Evolutionary conservation across 2,113 vertebrate species (phyloP).

Genomic region (Axis porcinus): DNA sequence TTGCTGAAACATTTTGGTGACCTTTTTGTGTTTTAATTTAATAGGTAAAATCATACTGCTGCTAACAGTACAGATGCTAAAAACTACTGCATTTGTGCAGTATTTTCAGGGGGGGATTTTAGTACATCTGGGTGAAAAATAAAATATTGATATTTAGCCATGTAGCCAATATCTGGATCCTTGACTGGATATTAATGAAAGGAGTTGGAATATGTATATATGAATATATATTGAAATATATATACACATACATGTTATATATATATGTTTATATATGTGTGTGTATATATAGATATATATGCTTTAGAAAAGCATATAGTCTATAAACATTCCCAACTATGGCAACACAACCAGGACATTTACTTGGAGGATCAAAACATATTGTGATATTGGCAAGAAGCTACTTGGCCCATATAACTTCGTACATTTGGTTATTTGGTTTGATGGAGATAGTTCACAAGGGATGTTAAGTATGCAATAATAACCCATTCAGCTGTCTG

Average conservation of each 20-base stretch:
- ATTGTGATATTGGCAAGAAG: neutral
- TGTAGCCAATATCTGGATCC: neutral
- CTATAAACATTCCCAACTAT: neutral
- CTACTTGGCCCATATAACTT: neutral
- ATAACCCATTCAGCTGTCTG: neutral
- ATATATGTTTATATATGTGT: neutral
- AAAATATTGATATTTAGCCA: neutral
- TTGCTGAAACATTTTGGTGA: constrained; percentile 33
- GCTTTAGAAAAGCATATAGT: neutral
- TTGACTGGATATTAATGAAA: constrained; percentile 31
- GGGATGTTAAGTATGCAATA: neutral
- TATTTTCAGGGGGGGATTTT: constrained; percentile 13
- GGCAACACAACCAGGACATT: neutral
- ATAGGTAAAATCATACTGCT: neutral
- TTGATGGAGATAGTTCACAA: neutral
- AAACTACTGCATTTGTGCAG: neutral
- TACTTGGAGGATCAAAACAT: neutral
- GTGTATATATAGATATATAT: neutral
- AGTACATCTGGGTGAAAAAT: neutral
- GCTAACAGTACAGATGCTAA: neutral
- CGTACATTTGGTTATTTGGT: neutral
- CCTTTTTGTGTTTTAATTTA: constrained; percentile 44
- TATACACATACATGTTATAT: neutral
- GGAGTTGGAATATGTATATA: neutral
- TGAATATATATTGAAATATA: neutral